A percentile compares a stretch with the other conserved stretches of the same genome.
Conservation (phyloP, 2,113 vertebrate species). For the Brachyhypopomus gauderio region DNA sequence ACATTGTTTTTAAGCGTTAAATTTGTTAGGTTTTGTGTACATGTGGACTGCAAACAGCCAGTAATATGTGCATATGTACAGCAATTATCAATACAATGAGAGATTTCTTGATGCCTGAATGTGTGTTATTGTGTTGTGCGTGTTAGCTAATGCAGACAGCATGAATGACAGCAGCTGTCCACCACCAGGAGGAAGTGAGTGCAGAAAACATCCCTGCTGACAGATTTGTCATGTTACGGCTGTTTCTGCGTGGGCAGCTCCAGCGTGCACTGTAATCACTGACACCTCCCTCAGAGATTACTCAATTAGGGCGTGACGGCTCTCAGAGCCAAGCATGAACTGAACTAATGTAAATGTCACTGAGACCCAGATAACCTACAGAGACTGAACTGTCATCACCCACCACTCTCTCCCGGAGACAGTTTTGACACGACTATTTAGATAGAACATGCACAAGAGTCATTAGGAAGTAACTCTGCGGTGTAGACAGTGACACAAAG, state of each 20-base stretch:
- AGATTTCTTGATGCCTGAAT: slow-evolving; percentile 30
- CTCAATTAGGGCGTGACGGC: slow-evolving; percentile 35
- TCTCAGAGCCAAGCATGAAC: slow-evolving; percentile 43
- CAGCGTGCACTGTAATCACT: slow-evolving; percentile 53
- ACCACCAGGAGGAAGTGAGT: slow-evolving; percentile 65
- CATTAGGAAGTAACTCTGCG: slow-evolving; percentile 8
- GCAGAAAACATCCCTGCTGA: slow-evolving; percentile 73
- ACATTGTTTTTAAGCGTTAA: not conserved
- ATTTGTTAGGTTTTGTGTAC: not conserved
- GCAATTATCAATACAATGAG: slow-evolving; percentile 23
- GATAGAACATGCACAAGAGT: slow-evolving; percentile 24
- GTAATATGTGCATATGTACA: not conserved
- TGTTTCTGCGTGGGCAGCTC: slow-evolving; percentile 57
- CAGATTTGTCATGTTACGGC: slow-evolving; percentile 61
- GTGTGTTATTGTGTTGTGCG: slow-evolving; percentile 33
- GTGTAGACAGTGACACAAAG: not conserved
- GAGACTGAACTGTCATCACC: slow-evolving; percentile 43
- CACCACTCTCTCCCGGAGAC: slow-evolving; percentile 40
- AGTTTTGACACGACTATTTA: slow-evolving; percentile 47
- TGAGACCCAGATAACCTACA: slow-evolving; percentile 36
- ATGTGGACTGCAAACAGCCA: slow-evolving; percentile 2
- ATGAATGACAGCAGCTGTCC: slow-evolving; percentile 64
- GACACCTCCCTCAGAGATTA: slow-evolving; percentile 50
- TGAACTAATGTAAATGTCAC: slow-evolving; percentile 42
- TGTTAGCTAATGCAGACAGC: slow-evolving; percentile 30